phyloP scores from a whole-genome alignment of 2,888 invertebrate genomes.

The Cheilosia vulpina region DNA sequence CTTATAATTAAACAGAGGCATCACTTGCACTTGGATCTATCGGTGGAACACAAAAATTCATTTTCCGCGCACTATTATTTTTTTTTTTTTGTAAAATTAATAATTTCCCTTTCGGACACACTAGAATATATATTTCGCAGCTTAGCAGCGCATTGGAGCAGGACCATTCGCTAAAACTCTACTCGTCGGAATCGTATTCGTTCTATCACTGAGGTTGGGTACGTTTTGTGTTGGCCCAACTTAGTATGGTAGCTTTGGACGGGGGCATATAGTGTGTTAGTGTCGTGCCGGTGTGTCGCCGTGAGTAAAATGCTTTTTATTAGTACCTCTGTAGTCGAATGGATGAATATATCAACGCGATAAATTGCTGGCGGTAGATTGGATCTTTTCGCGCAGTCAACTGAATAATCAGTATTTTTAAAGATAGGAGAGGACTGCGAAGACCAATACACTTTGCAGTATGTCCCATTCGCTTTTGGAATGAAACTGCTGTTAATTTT shows the following conservation, averaged over 20 bases:
- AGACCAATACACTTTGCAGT: conserved; percentile 55
- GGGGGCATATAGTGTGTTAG: conserved; percentile 48
- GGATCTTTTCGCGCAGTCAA: conserved; percentile 68
- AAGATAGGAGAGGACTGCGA: conserved; percentile 66
- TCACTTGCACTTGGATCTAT: conserved; percentile 56
- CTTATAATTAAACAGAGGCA: conserved; percentile 70
- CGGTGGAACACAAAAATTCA: conserved; percentile 22
- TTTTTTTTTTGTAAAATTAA: conserved; percentile 29
- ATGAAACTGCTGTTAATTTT: conserved; percentile 34
- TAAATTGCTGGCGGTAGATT: conserved; percentile 36
- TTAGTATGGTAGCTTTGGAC: conserved; percentile 58
- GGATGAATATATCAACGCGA: conserved; percentile 49
- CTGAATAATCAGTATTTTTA: conserved; percentile 75
- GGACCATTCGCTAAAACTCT: conserved; percentile 66
- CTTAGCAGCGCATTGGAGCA: conserved; percentile 53
- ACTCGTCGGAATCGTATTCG: conserved; percentile 76
- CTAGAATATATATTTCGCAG: conserved; percentile 31
- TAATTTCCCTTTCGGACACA: conserved; percentile 47
- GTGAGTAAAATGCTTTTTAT: conserved; percentile 62
- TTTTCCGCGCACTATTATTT: conserved; percentile 48
- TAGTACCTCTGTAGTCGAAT: conserved; percentile 47
- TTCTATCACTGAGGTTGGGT: conserved; percentile 75
- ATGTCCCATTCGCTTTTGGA: conserved; percentile 63
- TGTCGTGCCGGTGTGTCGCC: conserved; percentile 70
- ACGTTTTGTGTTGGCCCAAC: conserved; percentile 56